phyloP scores from a whole-genome alignment of 2,888 invertebrate species.

The Dasypolia templi region DNA sequence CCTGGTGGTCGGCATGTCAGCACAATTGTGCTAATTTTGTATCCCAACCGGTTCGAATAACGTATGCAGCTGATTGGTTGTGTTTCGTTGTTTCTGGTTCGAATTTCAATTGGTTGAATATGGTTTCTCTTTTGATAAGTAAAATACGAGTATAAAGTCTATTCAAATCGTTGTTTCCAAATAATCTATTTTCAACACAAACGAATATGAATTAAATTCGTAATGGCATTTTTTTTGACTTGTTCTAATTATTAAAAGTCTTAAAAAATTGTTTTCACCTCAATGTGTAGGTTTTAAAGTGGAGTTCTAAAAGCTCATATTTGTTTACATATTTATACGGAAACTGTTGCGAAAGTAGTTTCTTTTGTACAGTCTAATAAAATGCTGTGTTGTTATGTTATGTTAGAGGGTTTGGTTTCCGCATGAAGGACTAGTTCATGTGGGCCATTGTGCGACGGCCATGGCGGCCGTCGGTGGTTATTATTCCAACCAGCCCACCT shows the following conservation, averaged over 20 bases:
- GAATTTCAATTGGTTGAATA: constrained; percentile 34
- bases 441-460: too few relatives aligned
- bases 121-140: too few relatives aligned
- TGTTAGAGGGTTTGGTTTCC: too few relatives aligned
- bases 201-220: neutral
- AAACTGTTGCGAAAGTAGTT: neutral
- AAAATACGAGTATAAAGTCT: neutral
- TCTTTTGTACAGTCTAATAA: too few relatives aligned
- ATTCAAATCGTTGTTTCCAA: neutral
- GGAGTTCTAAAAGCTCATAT: neutral
- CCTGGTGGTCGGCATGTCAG: constrained; percentile 40
- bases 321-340: neutral
- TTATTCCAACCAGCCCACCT: too few relatives aligned
- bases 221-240: too few relatives aligned
- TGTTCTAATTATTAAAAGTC: too few relatives aligned
- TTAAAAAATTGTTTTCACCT: neutral
- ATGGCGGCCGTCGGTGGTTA: too few relatives aligned
- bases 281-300: neutral
- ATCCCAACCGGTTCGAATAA: constrained; percentile 37
- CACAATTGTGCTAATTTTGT: constrained; percentile 54
- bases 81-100: constrained; percentile 24
- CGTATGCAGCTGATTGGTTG: constrained; percentile 42
- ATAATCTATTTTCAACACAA: neutral
- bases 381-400: too few relatives aligned
- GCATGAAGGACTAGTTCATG: too few relatives aligned